Conservation (phyloP, 2,888 invertebrate genomes). For the Heteromurus nitidus region DNA sequence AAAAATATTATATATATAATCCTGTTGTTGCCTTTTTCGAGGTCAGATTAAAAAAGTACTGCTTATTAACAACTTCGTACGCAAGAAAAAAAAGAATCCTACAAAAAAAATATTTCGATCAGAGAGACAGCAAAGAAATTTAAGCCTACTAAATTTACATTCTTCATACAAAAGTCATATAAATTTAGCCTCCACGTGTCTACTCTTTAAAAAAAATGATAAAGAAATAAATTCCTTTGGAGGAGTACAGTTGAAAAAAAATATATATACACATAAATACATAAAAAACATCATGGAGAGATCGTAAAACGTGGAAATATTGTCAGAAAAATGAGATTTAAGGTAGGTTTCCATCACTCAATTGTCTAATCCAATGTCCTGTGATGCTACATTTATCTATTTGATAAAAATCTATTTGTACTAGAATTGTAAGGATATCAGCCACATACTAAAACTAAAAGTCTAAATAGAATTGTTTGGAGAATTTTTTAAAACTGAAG, state of each 20-base stretch:
- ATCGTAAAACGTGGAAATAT: no score
- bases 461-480: no score
- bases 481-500: no score
- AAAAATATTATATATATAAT: slow-evolving; percentile 30
- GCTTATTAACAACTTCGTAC: slow-evolving; percentile 26
- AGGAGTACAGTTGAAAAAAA: no score
- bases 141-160: neutral
- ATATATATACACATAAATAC: no score
- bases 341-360: slow-evolving; percentile 22
- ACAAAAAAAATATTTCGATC: neutral
- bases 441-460: neutral
- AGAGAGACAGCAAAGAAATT: neutral
- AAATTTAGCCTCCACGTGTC: neutral
- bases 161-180: neutral
- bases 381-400: slow-evolving; percentile 59
- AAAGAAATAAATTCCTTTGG: no score
- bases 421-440: no score
- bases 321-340: no score
- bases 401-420: no score
- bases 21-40: slow-evolving; percentile 61
- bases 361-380: slow-evolving; percentile 56
- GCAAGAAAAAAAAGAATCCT: neutral
- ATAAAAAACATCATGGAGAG: no score
- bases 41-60: slow-evolving; percentile 44
- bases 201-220: neutral